phyloP scores from a whole-genome alignment of 2,888 invertebrate species.

The Nasonia oneida region DNA sequence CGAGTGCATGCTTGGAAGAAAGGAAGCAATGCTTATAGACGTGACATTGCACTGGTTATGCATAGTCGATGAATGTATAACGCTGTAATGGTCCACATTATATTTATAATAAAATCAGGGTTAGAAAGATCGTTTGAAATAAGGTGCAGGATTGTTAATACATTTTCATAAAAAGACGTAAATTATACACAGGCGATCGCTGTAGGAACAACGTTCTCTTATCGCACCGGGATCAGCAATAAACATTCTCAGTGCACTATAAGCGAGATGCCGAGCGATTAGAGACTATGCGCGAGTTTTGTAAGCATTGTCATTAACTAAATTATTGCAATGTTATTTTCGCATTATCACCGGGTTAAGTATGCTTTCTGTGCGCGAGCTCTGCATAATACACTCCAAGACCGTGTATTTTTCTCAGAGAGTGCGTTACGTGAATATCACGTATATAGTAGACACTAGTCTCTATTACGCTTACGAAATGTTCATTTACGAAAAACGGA shows the following conservation, averaged over 20 bases:
- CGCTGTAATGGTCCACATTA: too few relatives aligned
- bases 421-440: slow-evolving; percentile 29
- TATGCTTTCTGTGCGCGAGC: neutral
- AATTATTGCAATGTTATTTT: slow-evolving; percentile 14
- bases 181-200: neutral
- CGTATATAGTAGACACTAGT: neutral
- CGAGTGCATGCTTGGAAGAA: slow-evolving; percentile 1
- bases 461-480: slow-evolving; percentile 49
- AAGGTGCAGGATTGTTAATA: neutral
- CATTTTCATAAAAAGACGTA: neutral
- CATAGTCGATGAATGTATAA: neutral
- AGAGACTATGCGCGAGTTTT: neutral
- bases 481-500: slow-evolving; percentile 34
- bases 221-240: neutral
- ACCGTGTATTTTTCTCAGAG: slow-evolving; percentile 32
- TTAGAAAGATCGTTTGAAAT: neutral
- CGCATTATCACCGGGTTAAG: neutral
- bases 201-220: neutral
- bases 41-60: slow-evolving; percentile 52
- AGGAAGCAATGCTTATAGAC: slow-evolving; percentile 38
- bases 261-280: too few relatives aligned
- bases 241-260: neutral
- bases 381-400: neutral
- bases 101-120: too few relatives aligned
- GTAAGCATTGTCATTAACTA: slow-evolving; percentile 18